Evolutionary conservation across 64 coral and sea anemone species (phyloP), one percentile per base, ranked within the genome.

Genomic region (Trachythela sp.): DNA sequence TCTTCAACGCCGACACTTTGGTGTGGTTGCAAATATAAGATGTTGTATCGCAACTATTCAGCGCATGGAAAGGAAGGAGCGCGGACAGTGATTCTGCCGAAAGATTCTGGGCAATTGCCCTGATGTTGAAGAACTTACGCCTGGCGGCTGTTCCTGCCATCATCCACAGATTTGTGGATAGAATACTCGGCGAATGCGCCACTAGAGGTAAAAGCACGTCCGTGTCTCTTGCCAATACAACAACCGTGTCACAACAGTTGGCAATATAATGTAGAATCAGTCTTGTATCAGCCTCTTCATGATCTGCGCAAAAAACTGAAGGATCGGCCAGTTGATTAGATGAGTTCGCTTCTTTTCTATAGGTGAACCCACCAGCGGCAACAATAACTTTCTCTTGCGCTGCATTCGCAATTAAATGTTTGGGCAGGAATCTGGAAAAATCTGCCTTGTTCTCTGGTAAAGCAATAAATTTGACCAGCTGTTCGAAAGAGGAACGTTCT

Each of bases 151-250:
- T 88, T 83, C 91, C 91, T 59, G 89, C 86, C 93, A 94, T 94
- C 93, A 94, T 91, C 54, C 36, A 89, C 39, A 89, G 0, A 85
- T 91, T 94, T 32, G 86, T 9, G 64, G 76, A 85, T 40, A 89
- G 89, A 34, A 86, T 94, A 40, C 52, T 30, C 18, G 86, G 29
- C 13, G 89, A 8, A 89, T 88, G 86, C 9, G 86, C 89, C 36
- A 91, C 17, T 85, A 91, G 80, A 88, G 91, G 93, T 83, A 94
- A 94, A 14, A 94, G 38, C 1, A 94, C 93, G 59, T 94, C 93
- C 8, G 89, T 94, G 34, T 94, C 89, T 85, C 89, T 91, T 85
- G 76, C 58, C 26, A 58, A 94, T 91, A 94, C 40, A 88, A 91
- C 80, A 80, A 94, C 83, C 31, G 89, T 54, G 77, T 94, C 34